phyloP scores from a whole-genome alignment of 2,888 invertebrate species.

The Augochlorella aurata region DNA sequence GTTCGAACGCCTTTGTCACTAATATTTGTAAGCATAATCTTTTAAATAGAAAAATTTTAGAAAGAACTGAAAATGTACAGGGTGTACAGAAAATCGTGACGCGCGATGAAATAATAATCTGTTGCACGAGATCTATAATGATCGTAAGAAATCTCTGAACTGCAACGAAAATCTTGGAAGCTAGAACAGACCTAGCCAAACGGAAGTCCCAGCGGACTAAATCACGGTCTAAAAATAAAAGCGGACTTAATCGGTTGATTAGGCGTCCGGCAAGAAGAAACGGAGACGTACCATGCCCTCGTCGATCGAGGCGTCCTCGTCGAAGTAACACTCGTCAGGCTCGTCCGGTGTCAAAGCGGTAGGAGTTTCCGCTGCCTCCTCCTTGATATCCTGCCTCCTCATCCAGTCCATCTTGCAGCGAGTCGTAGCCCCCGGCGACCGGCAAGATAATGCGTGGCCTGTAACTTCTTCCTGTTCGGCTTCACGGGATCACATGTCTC shows the following conservation, averaged over 20 bases:
- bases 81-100: too few species aligned
- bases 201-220: too few species aligned
- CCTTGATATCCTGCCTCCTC: constrained; percentile 73
- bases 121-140: too few species aligned
- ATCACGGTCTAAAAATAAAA: not conserved
- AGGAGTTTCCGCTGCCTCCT: constrained; percentile 71
- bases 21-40: too few species aligned
- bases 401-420: constrained; percentile 75
- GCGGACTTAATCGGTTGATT: not conserved
- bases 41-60: too few species aligned
- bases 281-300: constrained; percentile 79
- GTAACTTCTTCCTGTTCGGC: not conserved
- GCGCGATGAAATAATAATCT: too few species aligned
- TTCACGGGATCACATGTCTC: constrained; percentile 53
- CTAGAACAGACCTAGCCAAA: too few species aligned
- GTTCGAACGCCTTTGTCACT: too few species aligned
- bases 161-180: not conserved
- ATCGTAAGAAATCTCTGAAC: not conserved
- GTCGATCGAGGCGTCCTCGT: constrained; percentile 78
- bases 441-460: constrained; percentile 16
- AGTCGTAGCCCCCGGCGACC: not conserved
- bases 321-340: constrained; percentile 77
- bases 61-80: too few species aligned
- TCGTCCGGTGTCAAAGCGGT: constrained; percentile 74
- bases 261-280: not conserved